Conservation (phyloP, 2,888 invertebrate genomes). For the Achlya flavicornis region DNA sequence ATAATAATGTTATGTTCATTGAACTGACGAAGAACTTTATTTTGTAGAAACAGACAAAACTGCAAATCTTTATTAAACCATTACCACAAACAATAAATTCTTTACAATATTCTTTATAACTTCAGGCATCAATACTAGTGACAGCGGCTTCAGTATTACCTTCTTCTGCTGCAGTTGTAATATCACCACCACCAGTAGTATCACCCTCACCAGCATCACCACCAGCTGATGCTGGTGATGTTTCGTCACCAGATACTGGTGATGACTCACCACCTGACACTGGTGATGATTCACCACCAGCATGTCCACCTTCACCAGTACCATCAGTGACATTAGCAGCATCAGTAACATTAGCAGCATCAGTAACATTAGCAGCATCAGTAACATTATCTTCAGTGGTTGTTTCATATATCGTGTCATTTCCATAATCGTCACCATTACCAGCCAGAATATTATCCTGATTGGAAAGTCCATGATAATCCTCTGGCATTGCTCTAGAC, state of each 20-base stretch:
- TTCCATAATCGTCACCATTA: neutral
- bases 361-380: too few relatives aligned
- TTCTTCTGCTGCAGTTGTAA: neutral
- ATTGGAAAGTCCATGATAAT: conserved; percentile 27
- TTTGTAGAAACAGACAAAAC: neutral
- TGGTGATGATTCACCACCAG: too few relatives aligned
- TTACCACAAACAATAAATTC: neutral
- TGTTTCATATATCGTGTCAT: neutral
- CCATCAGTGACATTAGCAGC: too few relatives aligned
- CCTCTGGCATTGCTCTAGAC: conserved; percentile 40
- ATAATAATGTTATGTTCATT: too few relatives aligned
- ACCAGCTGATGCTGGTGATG: too few relatives aligned
- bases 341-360: too few relatives aligned
- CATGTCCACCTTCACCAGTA: too few relatives aligned
- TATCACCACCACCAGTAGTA: too few relatives aligned
- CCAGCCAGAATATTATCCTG: neutral
- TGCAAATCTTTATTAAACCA: neutral
- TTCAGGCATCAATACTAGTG: neutral
- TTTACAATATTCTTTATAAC: neutral
- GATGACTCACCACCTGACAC: too few relatives aligned
- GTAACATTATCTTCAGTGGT: neutral
- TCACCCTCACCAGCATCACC: too few relatives aligned
- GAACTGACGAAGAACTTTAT: too few relatives aligned
- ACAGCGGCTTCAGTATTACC: neutral
- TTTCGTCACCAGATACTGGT: too few relatives aligned